Evolutionary conservation across 2,888 invertebrate species (phyloP), one percentile per base, ranked within the genome.

Genomic region (Byasa hedistus): DNA sequence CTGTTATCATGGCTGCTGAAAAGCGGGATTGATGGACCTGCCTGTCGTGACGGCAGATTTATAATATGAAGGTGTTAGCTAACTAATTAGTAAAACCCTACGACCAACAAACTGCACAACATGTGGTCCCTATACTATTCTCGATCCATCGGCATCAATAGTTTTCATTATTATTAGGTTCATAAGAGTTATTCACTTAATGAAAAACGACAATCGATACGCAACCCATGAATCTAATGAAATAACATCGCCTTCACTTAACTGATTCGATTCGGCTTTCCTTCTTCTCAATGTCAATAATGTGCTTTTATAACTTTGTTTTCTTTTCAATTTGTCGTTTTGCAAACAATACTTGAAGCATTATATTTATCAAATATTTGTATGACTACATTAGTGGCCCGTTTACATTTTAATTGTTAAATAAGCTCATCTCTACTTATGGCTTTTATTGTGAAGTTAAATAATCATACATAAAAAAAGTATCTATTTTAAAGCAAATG

Each of bases 181-280:
- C 58, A 58, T 55, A 58, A 55, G 23, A 62, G 55, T 51, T 59
- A 48, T 66, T 59, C 48, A 58, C 27, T 62, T 63, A 63, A 63
- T 62, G 62, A 66, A 66, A 66, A 66, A 58, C 62, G 62, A 59
- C 66, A 62, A 54, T 54, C 52, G 62, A 62, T 54, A 66, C 62
- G 55, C 54, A 63, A 63, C 62, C 62, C 55, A 62, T 62, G 62
- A 66, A 66, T 62, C 66, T 62, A 66, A 66, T 63, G 62, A 62
- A 39, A 62, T 58, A 66, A 58, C 55, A 62, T 55, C 66, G 66
- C 57, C 65, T 51, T 66, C 61, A 59, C 66, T 58, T 52, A 58
- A 66, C 58, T 66, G 62, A 66, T 63, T 66, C 66, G 54, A 62
- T 66, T 62, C 44, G 52, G 48, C 58, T 62, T 32, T 63, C 32